Evolutionary conservation across 2,113 vertebrate species (phyloP).

Genomic region (Fulica atra): DNA sequence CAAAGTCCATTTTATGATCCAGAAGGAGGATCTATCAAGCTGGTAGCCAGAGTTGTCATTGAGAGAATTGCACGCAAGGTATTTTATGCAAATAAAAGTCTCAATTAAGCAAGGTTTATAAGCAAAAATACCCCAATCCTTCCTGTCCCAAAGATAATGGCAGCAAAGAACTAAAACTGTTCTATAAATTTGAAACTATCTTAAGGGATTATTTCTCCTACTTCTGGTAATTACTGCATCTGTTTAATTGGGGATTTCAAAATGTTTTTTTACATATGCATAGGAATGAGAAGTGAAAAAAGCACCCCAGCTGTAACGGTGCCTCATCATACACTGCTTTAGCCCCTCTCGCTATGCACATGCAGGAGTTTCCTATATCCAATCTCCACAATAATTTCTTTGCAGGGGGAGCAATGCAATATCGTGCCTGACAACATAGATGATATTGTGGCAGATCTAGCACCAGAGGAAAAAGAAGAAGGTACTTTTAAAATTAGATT

Average conservation of each 20-base stretch:
- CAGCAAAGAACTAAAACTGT: neutral
- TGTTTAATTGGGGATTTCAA: neutral
- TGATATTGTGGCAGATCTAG: slow-evolving; percentile 96
- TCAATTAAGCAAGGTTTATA: neutral
- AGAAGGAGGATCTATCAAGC: slow-evolving; percentile 93
- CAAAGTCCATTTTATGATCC: slow-evolving; percentile 99
- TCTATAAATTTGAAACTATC: neutral
- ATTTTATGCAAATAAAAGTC: neutral
- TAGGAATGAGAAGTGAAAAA: neutral
- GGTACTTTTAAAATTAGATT: slow-evolving; percentile 75
- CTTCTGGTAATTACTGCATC: neutral
- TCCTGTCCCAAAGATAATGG: neutral
- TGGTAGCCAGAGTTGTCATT: slow-evolving; percentile 91
- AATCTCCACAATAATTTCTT: slow-evolving; percentile 40
- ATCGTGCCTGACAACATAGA: slow-evolving; percentile 96
- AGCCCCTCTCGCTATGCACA: neutral
- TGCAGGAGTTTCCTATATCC: neutral
- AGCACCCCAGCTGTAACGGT: neutral
- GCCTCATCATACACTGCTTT: neutral
- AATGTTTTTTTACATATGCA: neutral
- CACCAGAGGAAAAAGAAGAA: slow-evolving; percentile 98
- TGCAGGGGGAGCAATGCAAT: slow-evolving; percentile 97
- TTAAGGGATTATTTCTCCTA: neutral
- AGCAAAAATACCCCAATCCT: rapidly evolving
- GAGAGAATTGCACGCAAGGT: slow-evolving; percentile 98